Evolutionary conservation across 2,797 vertebrate species (phyloP).

Genomic region (Odontamblyopus rebecca): DNA sequence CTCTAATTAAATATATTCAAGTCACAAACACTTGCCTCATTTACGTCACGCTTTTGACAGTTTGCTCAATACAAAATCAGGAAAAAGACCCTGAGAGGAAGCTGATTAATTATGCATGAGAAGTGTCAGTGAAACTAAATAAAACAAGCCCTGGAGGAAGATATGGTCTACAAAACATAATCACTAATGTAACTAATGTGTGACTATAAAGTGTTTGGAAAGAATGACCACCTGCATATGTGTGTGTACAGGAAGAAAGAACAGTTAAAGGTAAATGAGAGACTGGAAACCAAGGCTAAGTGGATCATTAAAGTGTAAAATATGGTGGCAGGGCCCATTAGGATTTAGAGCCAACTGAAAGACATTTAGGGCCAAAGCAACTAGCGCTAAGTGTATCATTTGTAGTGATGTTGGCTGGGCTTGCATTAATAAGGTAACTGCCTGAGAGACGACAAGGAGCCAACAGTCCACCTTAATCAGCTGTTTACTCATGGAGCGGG

Average conservation of each 20-base stretch:
- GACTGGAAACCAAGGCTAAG: constrained; percentile 49
- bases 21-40: not conserved
- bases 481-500: constrained; percentile 1
- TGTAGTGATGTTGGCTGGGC: constrained; percentile 46
- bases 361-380: constrained; percentile 32
- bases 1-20: not conserved
- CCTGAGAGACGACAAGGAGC: constrained; percentile 37
- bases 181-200: constrained; percentile 27
- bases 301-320: constrained; percentile 65
- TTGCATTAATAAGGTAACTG: constrained; percentile 49
- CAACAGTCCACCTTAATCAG: constrained; percentile 26
- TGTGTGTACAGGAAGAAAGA: constrained; percentile 22
- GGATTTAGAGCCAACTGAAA: constrained; percentile 42
- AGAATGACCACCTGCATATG: constrained; percentile 16
- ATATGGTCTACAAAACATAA: constrained; percentile 33
- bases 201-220: constrained; percentile 45
- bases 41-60: not conserved
- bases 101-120: constrained; percentile 30
- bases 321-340: constrained; percentile 46
- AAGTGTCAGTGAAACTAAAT: constrained; percentile 30
- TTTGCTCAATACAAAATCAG: constrained; percentile 6
- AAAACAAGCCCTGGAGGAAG: constrained; percentile 27
- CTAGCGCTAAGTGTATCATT: constrained; percentile 55
- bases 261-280: constrained; percentile 52
- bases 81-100: constrained; percentile 2